Base-by-base conservation (phyloP, 1,140 invertebrate species). In the Hypothenemus hampei region DNA sequence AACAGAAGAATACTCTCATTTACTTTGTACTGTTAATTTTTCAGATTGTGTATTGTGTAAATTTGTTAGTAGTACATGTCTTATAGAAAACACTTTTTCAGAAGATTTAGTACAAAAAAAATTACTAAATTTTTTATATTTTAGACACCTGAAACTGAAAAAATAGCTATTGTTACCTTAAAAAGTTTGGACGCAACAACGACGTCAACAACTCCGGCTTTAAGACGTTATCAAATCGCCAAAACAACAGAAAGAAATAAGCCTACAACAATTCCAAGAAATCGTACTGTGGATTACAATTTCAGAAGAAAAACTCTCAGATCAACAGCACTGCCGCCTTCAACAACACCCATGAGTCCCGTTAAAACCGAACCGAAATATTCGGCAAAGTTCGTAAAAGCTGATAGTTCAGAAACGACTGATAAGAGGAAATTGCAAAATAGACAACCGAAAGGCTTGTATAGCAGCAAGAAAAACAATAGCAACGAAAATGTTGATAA, bases 231-330 rank as follows among this genome's bases (percentile, higher is more conserved):
- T n/a, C n/a, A 56, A 48, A 33, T n/a, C 4, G 4, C 4, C 26
- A 44, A 57, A 47, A 56, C 57, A 7, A 57, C 20, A 18, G 8
- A 48, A 3, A 35, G 48, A 22, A 37, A 44, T 40, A 62, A 60
- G 31, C 29, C 33, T 21, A 43, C 13, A 31, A 10, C 11, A 5
- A 10, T 19, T n/a, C n/a, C n/a, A n/a, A n/a, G n/a, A n/a, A n/a
- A 45, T 11, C 7, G 8, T 41, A 43, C 15, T 22, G 39, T 33
- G n/a, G 54, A 57, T 0, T 31, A 57, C 16, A 45, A 57, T 43
- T 16, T 29, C 8, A 57, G 29, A 18, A 57, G 46, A 16, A 57
- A 57, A 44, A 31, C 29, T 15, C 21, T 57, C 6, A 11, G 54
- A 11, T 57, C 54, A 8, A 57, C 55, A 13, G 37, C 47, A 13